phyloP scores from a whole-genome alignment of 2,888 invertebrate genomes.

The Eugnorisma glareosa region DNA sequence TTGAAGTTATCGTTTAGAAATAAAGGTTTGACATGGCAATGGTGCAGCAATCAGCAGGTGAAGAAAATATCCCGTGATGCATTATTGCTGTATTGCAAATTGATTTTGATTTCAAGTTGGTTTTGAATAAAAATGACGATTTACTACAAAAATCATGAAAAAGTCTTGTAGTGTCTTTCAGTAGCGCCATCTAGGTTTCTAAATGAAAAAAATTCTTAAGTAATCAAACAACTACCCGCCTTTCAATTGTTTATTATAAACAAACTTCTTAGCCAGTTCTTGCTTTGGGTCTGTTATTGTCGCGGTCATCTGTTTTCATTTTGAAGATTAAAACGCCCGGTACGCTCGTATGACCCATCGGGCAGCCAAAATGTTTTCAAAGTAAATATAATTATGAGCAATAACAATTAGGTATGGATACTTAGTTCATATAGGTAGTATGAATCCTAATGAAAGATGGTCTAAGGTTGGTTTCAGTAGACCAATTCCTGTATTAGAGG shows the following conservation, averaged over 20 bases:
- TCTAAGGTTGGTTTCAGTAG: background rate
- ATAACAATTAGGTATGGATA: background rate
- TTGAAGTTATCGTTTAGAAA: conserved; percentile 8
- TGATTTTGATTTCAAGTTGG: background rate
- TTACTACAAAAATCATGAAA: background rate
- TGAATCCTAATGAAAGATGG: background rate
- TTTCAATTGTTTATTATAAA: background rate
- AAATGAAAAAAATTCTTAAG: background rate
- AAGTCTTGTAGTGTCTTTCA: background rate
- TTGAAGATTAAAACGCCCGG: background rate
- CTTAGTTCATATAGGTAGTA: too few relatives aligned
- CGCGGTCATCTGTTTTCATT: background rate
- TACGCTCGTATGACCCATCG: background rate
- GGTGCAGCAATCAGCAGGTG: background rate
- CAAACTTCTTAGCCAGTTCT: too few relatives aligned
- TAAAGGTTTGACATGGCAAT: background rate
- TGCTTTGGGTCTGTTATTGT: too few relatives aligned
- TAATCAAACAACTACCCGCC: background rate
- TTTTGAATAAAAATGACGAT: background rate
- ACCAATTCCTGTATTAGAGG: background rate
- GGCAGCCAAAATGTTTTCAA: background rate
- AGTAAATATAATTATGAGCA: too few relatives aligned
- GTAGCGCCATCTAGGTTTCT: background rate
- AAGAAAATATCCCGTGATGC: background rate
- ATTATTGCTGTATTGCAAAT: background rate